These are phyloP conservation scores for Resseliella maxima DNA, from an alignment of 2,888 invertebrate genomes.

Conservation along the genomic window DNA sequence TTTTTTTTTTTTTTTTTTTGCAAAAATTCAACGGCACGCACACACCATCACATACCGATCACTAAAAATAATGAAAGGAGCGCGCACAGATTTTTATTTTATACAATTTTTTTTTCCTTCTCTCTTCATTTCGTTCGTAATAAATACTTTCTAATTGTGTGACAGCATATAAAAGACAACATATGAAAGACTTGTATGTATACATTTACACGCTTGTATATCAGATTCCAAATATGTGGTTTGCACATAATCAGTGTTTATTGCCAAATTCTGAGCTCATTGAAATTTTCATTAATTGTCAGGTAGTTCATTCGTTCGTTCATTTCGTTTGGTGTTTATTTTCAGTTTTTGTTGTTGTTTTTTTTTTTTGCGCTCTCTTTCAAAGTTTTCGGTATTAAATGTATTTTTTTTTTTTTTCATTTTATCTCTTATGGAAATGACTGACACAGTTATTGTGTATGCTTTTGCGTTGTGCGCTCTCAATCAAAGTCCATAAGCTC, in stretches of 20 bases:
- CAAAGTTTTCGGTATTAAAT: not conserved
- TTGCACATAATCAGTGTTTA: not conserved
- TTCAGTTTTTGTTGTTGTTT: not conserved
- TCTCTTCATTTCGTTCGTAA: too few relatives aligned
- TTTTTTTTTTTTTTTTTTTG: too few relatives aligned
- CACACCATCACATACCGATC: not conserved
- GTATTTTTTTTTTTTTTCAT: not conserved
- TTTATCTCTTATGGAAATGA: slow-evolving; percentile 40
- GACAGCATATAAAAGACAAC: not conserved
- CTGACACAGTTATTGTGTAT: slow-evolving; percentile 27
- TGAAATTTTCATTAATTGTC: not conserved
- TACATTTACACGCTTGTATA: not conserved
- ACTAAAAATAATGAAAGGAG: slow-evolving; percentile 20
- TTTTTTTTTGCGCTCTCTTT: not conserved
- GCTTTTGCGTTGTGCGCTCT: slow-evolving; percentile 10
- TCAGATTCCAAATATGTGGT: not conserved
- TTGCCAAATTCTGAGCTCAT: slow-evolving; percentile 31
- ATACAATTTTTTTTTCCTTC: not conserved
- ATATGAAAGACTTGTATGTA: not conserved
- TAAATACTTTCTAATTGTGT: slow-evolving; percentile 42
- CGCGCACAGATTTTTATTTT: not conserved
- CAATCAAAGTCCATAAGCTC: not conserved
- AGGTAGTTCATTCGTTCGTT: not conserved
- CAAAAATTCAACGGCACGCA: slow-evolving; percentile 10
- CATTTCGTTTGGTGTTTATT: not conserved